phyloP scores from a whole-genome alignment of 2,113 vertebrate genomes.

The Aegypius monachus region DNA sequence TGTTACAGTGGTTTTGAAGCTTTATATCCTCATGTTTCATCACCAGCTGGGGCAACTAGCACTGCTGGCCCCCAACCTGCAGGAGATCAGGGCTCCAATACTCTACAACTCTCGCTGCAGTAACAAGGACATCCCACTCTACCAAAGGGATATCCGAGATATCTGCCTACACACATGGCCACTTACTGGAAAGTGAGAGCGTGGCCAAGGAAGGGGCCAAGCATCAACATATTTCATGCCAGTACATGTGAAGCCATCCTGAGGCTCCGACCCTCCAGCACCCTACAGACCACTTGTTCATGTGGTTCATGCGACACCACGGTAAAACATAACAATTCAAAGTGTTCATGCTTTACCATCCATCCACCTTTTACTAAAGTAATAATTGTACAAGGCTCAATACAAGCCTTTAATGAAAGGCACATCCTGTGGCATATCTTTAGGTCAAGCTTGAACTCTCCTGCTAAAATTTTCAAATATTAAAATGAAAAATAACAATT shows the following conservation, averaged over 20 bases:
- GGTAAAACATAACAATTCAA: not conserved
- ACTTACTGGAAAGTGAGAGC: not conserved
- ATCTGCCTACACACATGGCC: not conserved
- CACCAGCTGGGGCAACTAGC: not conserved
- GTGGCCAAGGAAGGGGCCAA: not conserved
- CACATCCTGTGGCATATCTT: not conserved
- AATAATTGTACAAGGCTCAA: not conserved
- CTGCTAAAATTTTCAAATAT: not conserved
- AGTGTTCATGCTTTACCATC: not conserved
- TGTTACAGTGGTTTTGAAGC: not conserved
- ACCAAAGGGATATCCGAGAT: fast-evolving
- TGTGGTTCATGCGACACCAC: fast-evolving
- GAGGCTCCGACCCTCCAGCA: not conserved
- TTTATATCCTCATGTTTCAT: not conserved
- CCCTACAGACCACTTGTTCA: not conserved
- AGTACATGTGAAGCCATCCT: not conserved
- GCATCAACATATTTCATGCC: not conserved
- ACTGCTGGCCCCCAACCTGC: too few relatives aligned
- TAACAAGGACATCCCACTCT: not conserved
- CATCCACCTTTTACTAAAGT: not conserved
- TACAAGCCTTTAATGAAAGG: not conserved
- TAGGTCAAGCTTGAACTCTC: not conserved
- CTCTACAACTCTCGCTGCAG: too few relatives aligned
- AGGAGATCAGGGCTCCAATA: not conserved
- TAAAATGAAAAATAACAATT: not conserved